Evolutionary conservation across 2,888 invertebrate species (phyloP).

Genomic region (Coecobrya sp.): DNA sequence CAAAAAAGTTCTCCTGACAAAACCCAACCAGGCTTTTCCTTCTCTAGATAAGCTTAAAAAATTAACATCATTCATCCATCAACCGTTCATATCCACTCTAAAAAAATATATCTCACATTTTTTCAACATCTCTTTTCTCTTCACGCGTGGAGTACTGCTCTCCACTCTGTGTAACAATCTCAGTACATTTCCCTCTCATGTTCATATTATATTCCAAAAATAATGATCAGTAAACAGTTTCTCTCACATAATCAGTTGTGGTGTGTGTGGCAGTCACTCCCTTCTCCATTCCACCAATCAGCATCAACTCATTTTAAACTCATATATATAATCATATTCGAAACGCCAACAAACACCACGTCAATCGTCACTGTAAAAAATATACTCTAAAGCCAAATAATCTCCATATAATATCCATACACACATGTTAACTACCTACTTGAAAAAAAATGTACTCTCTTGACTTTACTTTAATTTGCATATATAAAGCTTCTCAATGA

Average conservation of each 20-base stretch:
- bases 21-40: too few relatives aligned
- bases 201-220: neutral
- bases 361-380: neutral
- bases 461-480: conserved; percentile 5
- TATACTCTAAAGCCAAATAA: neutral
- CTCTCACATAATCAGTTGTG: neutral
- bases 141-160: too few relatives aligned
- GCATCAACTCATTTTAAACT: neutral
- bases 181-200: neutral
- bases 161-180: too few relatives aligned
- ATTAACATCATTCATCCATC: too few relatives aligned
- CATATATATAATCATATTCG: neutral
- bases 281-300: conserved; percentile 41
- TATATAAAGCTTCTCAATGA: neutral
- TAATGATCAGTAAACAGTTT: conserved; percentile 6
- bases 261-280: conserved; percentile 69
- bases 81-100: too few relatives aligned
- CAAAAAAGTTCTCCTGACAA: too few relatives aligned
- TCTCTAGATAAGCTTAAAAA: too few relatives aligned
- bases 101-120: too few relatives aligned
- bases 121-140: too few relatives aligned
- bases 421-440: neutral
- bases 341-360: neutral
- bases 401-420: neutral
- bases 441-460: neutral